Base-by-base conservation (phyloP, 1,140 invertebrate genomes). In the Hycleus phaleratus region DNA sequence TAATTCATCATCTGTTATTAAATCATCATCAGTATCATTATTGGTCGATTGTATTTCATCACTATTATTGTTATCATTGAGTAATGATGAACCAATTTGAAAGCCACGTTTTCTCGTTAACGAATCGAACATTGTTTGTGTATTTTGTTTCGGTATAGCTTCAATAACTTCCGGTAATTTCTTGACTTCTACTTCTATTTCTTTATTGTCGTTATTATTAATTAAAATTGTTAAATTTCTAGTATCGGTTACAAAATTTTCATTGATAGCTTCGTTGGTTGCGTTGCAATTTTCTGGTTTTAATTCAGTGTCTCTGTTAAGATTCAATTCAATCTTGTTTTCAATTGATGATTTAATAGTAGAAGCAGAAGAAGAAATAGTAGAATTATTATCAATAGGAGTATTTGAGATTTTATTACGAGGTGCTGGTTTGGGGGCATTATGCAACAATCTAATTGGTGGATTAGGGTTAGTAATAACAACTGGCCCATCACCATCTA, bases 151-250 rank as follows among this genome's bases (percentile, higher is more conserved):
- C 1, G 63, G 64, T 18, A 67, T 63, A 8, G 67, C 49, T 3
- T 56, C 68, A 3, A 70, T 61, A 24, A 68, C 46, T 67, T 65
- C 66, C 4, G 68, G 65, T 11, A 52, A 59, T 52, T 66, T 46
- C 4, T 26, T 24, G 26, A 32, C 26, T 45, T 51, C 49, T 32
- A 32, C 7, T 32, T 32, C 32, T 5, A 7, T 32, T 7, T 32
- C 7, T 32, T 7, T 32, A 32, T 32, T 32, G 32, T 2, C 32
- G 3, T 32, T 7, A 32, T 32, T 32, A 32, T 18, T 18, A 18
- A 18, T 18, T 18, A 18, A 18, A 18, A 18, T 18, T 18, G 18
- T 18, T 18, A 18, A 1, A 18, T 18, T 18, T 18, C 18, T 18
- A 18, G 18, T 18, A 18, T 18, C 18, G 18, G 18, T 18, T 18